phyloP scores from a whole-genome alignment of 2,888 invertebrate species.

The Falcaria lacertinaria region DNA sequence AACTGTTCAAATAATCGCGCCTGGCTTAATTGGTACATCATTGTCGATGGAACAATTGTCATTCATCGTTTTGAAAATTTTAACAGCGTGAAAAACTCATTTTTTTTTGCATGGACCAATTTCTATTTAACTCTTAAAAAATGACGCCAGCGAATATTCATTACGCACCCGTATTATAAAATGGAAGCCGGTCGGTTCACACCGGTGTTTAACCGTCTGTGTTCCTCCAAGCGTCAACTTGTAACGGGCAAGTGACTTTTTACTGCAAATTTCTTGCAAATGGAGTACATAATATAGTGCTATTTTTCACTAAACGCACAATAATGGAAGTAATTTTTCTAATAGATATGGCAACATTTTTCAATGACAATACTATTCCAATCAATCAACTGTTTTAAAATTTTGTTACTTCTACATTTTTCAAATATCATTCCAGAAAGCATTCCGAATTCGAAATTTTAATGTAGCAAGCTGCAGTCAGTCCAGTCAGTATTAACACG shows the following conservation, averaged over 20 bases:
- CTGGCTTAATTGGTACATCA: slow-evolving; percentile 49
- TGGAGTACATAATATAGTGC: slow-evolving; percentile 11
- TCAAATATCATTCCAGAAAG: slow-evolving; percentile 14
- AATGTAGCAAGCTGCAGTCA: slow-evolving; percentile 5
- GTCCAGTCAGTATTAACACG: slow-evolving; percentile 3
- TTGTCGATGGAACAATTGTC: slow-evolving; percentile 48
- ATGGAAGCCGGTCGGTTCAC: slow-evolving; percentile 39
- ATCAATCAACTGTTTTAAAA: no score
- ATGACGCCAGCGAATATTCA: slow-evolving; percentile 5
- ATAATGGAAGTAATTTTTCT: no score
- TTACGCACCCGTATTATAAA: slow-evolving; percentile 12
- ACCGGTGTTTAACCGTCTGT: slow-evolving; percentile 60
- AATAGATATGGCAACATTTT: no score
- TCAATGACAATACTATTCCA: no score
- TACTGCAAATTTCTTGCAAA: slow-evolving; percentile 34
- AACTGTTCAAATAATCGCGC: slow-evolving; percentile 67
- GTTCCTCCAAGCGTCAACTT: slow-evolving; percentile 46
- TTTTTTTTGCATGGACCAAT: not conserved
- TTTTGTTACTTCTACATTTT: no score
- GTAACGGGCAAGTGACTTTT: slow-evolving; percentile 42
- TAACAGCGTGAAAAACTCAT: no score
- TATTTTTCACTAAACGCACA: no score
- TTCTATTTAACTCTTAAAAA: no score
- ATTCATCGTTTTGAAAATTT: slow-evolving; percentile 23
- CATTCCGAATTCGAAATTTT: slow-evolving; percentile 6